These are phyloP conservation scores for rabbit (Oryctolagus cuniculus) DNA, from an alignment of 2,113 vertebrate species.

Conservation along the genomic window mOryCun1.1 NC_091433.1:169790501-169791000, in stretches of 20 bases:
- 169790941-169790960: constrained; percentile 48
- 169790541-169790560: constrained; percentile 79
- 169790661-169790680: constrained; percentile 64
- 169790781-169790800: background rate
- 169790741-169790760: constrained; percentile 58
- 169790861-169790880: constrained; percentile 7
- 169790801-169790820: constrained; percentile 60
- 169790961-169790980: constrained; percentile 52
- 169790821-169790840: constrained; percentile 72
- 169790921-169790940: constrained; percentile 49
- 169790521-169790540: constrained; percentile 64
- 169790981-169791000: constrained; percentile 53
- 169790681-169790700: constrained; percentile 72
- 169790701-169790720: constrained; percentile 35
- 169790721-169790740: background rate
- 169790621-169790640: constrained; percentile 75
- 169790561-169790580: constrained; percentile 76
- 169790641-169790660: constrained; percentile 68
- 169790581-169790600: constrained; percentile 81
- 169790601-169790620: constrained; percentile 82
- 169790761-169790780: constrained; percentile 77
- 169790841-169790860: constrained; percentile 62
- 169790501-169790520: constrained; percentile 87
- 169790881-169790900: constrained; percentile 65
- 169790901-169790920: constrained; percentile 61